Base-by-base conservation (phyloP, 2,113 vertebrate genomes). In the Poeciliopsis retropinna region DNA sequence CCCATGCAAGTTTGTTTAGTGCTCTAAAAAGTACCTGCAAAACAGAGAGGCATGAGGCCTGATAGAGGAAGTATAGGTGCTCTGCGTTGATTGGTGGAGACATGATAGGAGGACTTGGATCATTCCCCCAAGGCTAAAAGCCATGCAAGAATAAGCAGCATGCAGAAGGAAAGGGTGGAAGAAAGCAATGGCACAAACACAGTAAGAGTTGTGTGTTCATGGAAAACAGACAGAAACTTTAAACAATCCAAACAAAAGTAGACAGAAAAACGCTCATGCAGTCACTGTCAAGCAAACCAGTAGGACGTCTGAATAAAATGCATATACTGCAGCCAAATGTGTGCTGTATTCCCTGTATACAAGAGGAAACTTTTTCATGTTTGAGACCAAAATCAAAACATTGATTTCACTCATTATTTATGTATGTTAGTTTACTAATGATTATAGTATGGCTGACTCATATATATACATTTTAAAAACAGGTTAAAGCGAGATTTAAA, bases 31-130 rank as follows among this genome's bases (percentile, higher is more conserved):
- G 66, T 93, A 93, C 91, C 92, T 93, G 88, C 78, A 89, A 37
- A 63, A 84, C 61, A 89, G 92, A 90, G 68, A 92, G 87, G 82
- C 92, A 91, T 57, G 92, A 91, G 17, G 92, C 87, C 89, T 95
- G 93, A 94, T 94, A 95, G 79, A 94, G 92, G 89, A 95, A 95
- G 91, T 91, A 94, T 51, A 95, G 93, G 39, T 95, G 92, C 86
- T 94, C 94, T 79, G 91, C 93, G 79, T 94, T 94, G 91, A 94
- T 79, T 87, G 94, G 92, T 85, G 94, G 94, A 90, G 94, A 94
- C 87, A 93, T 82, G 81, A 94, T 78, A 85, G 93, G 88, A 89
- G 92, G 79, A 76, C 92, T 94, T 88, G 84, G 86, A 81, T 94
- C 90, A 87, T 65, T 90, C 86, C 88, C 79, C 91, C 91, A 91